Percentiles rank a stretch among this genome's conserved stretches.
phyloP scores from a whole-genome alignment of 2,113 vertebrate genomes.

The Odobenus rosmarus region DNA sequence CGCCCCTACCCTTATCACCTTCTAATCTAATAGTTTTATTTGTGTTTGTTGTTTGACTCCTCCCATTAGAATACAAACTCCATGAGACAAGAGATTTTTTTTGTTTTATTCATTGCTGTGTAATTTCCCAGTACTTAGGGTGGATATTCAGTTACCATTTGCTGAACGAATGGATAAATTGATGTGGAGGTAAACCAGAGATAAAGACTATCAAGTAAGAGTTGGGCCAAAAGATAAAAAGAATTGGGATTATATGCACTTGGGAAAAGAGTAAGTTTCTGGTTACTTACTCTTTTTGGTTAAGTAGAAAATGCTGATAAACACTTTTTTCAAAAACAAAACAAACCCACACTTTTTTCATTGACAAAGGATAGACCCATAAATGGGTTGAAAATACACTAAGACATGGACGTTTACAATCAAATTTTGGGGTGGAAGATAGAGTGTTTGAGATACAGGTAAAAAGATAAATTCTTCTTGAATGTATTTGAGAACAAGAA shows the following conservation, averaged over 20 bases:
- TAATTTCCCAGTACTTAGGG: neutral
- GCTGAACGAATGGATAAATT: neutral
- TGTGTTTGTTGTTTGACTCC: neutral
- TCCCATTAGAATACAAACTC: neutral
- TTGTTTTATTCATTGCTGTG: neutral
- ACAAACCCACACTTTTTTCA: neutral
- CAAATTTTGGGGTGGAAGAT: neutral
- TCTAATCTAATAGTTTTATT: neutral
- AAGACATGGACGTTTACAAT: neutral
- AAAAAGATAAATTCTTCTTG: neutral
- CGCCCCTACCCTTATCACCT: neutral
- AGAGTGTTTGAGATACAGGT: neutral
- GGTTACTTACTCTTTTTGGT: neutral
- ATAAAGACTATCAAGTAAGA: neutral
- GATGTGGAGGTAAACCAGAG: neutral
- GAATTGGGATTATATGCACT: neutral
- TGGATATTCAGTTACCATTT: neutral
- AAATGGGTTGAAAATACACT: neutral
- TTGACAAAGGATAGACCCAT: neutral
- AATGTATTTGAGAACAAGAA: neutral
- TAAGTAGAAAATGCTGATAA: slow-evolving; percentile 3
- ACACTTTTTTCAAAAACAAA: neutral
- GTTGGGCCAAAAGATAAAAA: neutral
- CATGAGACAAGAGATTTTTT: neutral
- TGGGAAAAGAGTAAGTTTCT: slow-evolving; percentile 1